A percentile compares a stretch with the other conserved stretches of the same genome.
Evolutionary conservation across 2,888 invertebrate genomes (phyloP).

Genomic region (Strigamia transsilvanica): DNA sequence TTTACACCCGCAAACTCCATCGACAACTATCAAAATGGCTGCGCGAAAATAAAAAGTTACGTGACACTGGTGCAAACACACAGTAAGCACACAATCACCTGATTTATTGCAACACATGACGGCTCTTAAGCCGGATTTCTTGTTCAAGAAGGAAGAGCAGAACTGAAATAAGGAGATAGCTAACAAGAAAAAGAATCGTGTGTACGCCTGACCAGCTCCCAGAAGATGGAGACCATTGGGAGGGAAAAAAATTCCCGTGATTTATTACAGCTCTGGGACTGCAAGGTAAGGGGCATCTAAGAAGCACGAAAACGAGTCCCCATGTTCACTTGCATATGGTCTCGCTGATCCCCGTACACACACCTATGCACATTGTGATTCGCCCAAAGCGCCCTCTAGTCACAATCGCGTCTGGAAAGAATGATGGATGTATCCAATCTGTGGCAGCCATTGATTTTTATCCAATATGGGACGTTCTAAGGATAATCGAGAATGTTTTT

Average conservation of each 20-base stretch:
- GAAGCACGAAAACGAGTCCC: slow-evolving; percentile 41
- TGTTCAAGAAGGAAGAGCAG: slow-evolving; percentile 33
- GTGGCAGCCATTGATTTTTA: slow-evolving; percentile 39
- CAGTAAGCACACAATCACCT: slow-evolving; percentile 45
- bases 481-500: slow-evolving; percentile 4
- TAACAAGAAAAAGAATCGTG: slow-evolving; percentile 49
- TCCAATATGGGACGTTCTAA: neutral
- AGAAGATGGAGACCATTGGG: slow-evolving; percentile 43
- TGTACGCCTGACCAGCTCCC: slow-evolving; percentile 47
- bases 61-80: slow-evolving; percentile 47
- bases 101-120: slow-evolving; percentile 49
- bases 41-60: slow-evolving; percentile 34
- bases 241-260: slow-evolving; percentile 34
- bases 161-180: slow-evolving; percentile 48
- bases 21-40: slow-evolving; percentile 38
- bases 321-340: slow-evolving; percentile 13
- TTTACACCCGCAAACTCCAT: slow-evolving; percentile 37
- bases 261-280: slow-evolving; percentile 26
- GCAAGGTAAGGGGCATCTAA: slow-evolving; percentile 39
- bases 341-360: slow-evolving; percentile 34
- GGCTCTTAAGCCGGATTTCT: slow-evolving; percentile 48
- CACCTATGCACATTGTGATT: slow-evolving; percentile 47
- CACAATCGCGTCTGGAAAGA: neutral
- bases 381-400: slow-evolving; percentile 41
- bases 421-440: slow-evolving; percentile 46